phyloP scores from a whole-genome alignment of 1,140 invertebrate genomes.

The Neoseiulus cucumeris region DNA sequence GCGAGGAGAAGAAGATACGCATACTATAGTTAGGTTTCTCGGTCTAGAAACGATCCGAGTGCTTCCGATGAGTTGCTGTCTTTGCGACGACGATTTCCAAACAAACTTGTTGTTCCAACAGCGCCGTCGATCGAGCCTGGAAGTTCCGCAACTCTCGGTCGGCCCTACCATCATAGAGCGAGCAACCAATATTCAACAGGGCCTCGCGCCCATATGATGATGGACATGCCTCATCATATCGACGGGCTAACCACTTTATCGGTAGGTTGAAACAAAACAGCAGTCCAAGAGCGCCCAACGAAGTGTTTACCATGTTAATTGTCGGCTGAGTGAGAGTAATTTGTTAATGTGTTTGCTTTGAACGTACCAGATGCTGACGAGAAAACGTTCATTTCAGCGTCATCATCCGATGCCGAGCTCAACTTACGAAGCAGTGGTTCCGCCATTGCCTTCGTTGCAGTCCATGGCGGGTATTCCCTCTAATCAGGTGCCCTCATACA shows the following conservation, averaged over 20 bases:
- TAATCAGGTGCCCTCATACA: neutral
- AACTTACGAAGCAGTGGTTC: neutral
- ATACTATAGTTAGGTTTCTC: too few species aligned
- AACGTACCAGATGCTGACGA: too few species aligned
- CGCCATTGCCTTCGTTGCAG: neutral
- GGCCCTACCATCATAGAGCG: neutral
- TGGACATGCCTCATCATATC: slow-evolving; percentile 8
- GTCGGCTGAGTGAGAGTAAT: too few species aligned
- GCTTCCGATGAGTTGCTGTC: too few species aligned
- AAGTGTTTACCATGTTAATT: too few species aligned
- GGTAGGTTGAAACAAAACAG: neutral
- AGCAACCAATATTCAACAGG: slow-evolving; percentile 10
- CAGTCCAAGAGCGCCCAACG: too few species aligned
- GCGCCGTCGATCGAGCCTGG: neutral
- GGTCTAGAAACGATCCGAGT: too few species aligned
- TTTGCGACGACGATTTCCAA: too few species aligned
- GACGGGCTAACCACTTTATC: slow-evolving; percentile 6
- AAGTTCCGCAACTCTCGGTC: neutral
- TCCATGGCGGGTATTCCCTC: neutral
- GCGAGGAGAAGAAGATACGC: too few species aligned
- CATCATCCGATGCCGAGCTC: slow-evolving; percentile 1
- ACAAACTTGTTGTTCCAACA: neutral
- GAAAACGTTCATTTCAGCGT: neutral
- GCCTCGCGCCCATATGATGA: slow-evolving; percentile 7
- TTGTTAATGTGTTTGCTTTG: too few species aligned